A percentile compares a stretch with the other conserved stretches of the same genome.
Conservation (phyloP, 2,888 invertebrate genomes). For the Rapana venosa region DNA sequence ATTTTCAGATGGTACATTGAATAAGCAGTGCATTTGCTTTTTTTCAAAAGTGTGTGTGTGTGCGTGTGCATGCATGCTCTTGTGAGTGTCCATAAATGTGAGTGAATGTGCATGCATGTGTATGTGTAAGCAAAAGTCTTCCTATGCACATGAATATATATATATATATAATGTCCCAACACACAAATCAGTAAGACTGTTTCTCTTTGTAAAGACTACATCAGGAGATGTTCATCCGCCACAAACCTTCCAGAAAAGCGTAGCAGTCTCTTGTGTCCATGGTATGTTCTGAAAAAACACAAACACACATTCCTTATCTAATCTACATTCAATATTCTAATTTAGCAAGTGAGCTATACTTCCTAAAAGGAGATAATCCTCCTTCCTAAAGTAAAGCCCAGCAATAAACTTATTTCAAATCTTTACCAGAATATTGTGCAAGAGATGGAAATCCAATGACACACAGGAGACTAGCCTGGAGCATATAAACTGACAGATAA, state of each 20-base stretch:
- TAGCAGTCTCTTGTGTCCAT: conserved; percentile 88
- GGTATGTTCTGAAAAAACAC: conserved; percentile 82
- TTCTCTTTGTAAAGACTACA: not conserved
- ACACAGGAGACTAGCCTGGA: no score
- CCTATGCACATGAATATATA: not conserved
- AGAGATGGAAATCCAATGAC: no score
- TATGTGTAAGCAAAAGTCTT: not conserved
- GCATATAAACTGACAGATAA: no score
- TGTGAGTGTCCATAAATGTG: no score
- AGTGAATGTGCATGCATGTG: not conserved
- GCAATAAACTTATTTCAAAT: no score
- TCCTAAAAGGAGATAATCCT: not conserved
- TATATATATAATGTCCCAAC: no score
- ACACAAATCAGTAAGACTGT: no score
- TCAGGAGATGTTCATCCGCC: not conserved
- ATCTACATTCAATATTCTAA: not conserved
- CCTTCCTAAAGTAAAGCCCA: not conserved
- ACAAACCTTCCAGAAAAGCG: conserved; percentile 88
- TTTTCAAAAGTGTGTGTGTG: no score
- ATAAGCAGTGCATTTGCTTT: no score
- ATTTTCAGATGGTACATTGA: no score
- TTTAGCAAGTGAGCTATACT: not conserved
- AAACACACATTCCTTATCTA: not conserved
- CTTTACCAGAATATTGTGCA: no score
- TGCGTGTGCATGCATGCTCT: no score